Base-by-base conservation (phyloP, 2,888 invertebrate species). In the Phalera bucephala region DNA sequence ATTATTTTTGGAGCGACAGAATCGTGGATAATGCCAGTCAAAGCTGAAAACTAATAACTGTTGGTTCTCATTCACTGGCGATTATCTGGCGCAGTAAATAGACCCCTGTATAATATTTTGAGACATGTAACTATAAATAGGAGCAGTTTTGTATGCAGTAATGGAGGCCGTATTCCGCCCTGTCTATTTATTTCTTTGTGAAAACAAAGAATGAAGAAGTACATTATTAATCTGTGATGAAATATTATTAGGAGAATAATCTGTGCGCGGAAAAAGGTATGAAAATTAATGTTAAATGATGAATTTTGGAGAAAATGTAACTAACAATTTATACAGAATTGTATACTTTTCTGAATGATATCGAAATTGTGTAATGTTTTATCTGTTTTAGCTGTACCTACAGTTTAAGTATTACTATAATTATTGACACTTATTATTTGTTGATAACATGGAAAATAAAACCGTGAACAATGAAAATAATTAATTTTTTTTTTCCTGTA, bases 161-260 rank as follows among this genome's bases (percentile, higher is more conserved):
- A 57, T 56, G 55, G 58, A 65, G 62, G 65, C 64, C 61, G 62
- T 52, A 63, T 72, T 77, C 78, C 75, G 72, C 79, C 76, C 80
- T 73, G 62, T 59, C 54, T 67, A 62, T 61, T 57, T 67, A 55
- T 59, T 59, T 56, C 43, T 72, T 57, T 69, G 62, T 64, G 64
- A 55, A 72, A 67, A 68, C 60, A 62, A 60, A 49, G 71, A 81
- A 80, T 67, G 54, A 77, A 74, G 67, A 83, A 87, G 87, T 88
- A 88, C 88, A 88, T 80, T 74, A 77, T 73, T 64, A 72, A 84
- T 80, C 88, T 88, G 88, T 88, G 88, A 88, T 88, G 77, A 80
- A 78, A 73, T 81, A 79, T 71, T 79, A 72, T 79, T 77, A 82
- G 78, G 70, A 73, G 70, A 61, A 64, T 48, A 68, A 71, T 64